Evolutionary conservation across 64 coral and sea anemone genomes (phyloP).

Genomic region (Actinia equina): DNA sequence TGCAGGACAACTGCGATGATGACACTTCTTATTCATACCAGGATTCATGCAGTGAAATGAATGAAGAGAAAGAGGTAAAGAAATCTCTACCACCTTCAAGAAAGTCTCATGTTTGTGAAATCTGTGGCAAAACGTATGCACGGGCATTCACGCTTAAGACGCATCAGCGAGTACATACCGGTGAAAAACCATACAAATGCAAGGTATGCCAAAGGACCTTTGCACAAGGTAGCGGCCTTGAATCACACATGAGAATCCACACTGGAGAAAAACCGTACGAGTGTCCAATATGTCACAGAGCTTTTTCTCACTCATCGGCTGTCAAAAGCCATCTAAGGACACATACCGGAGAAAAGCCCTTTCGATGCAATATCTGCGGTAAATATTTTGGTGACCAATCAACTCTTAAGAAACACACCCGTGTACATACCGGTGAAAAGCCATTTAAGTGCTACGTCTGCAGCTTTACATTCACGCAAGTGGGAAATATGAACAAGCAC

Average conservation of each 20-base stretch:
- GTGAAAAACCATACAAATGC: constrained; percentile 74
- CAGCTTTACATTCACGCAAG: constrained; percentile 52
- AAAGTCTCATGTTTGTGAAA: constrained; percentile 45
- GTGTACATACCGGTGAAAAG: constrained; percentile 70
- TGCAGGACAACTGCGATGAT: background rate
- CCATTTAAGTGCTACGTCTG: constrained; percentile 64
- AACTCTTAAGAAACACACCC: constrained; percentile 59
- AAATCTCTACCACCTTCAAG: background rate
- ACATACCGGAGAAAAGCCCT: constrained; percentile 74
- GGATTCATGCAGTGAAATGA: background rate
- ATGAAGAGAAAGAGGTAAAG: background rate
- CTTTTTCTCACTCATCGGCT: constrained; percentile 77
- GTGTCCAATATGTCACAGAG: constrained; percentile 51
- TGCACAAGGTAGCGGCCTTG: constrained; percentile 73
- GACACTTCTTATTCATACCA: background rate
- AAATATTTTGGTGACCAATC: constrained; percentile 63
- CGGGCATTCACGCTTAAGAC: constrained; percentile 77
- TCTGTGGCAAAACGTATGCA: constrained; percentile 65
- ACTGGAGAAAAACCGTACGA: constrained; percentile 77
- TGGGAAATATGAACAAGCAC: constrained; percentile 87
- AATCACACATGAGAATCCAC: constrained; percentile 70
- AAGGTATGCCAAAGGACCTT: constrained; percentile 48
- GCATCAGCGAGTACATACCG: constrained; percentile 67
- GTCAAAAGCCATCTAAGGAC: constrained; percentile 59
- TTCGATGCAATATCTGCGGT: constrained; percentile 42